Percentiles rank a stretch among this genome's conserved stretches.
Conservation (phyloP, 2,797 vertebrate species). For the Yasuhikotakia modesta region DNA sequence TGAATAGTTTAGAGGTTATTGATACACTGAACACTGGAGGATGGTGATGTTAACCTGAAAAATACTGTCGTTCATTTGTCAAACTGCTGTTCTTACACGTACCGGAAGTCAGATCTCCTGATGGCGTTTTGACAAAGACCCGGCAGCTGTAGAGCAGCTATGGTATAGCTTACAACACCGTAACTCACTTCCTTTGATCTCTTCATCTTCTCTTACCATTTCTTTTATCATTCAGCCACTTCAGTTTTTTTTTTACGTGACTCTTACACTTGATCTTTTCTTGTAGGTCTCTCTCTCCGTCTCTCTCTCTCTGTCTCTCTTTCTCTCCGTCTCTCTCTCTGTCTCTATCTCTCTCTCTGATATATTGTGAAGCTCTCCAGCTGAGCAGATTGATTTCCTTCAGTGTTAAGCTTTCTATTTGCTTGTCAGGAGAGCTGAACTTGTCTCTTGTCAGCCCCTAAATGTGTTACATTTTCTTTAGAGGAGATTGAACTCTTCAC, state of each 20-base stretch:
- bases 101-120: neutral
- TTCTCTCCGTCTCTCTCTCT: constrained; percentile 52
- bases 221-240: constrained; percentile 19
- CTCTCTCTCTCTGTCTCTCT: constrained; percentile 60
- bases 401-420: constrained; percentile 65
- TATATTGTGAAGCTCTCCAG: constrained; percentile 65
- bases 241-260: constrained; percentile 13
- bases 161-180: neutral
- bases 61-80: constrained; percentile 1
- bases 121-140: constrained; percentile 8
- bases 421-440: constrained; percentile 65
- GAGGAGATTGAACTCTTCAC: constrained; percentile 36
- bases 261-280: constrained; percentile 22
- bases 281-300: constrained; percentile 13
- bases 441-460: constrained; percentile 58
- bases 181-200: neutral
- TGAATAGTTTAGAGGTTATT: neutral
- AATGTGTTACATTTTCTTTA: constrained; percentile 61
- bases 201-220: constrained; percentile 8
- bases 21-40: neutral
- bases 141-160: constrained; percentile 10
- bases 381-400: constrained; percentile 68
- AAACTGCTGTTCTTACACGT: constrained; percentile 9
- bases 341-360: constrained; percentile 56
- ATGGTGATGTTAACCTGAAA: neutral